phyloP scores from a whole-genome alignment of 2,113 vertebrate species.

The Eidolon helvum region DNA sequence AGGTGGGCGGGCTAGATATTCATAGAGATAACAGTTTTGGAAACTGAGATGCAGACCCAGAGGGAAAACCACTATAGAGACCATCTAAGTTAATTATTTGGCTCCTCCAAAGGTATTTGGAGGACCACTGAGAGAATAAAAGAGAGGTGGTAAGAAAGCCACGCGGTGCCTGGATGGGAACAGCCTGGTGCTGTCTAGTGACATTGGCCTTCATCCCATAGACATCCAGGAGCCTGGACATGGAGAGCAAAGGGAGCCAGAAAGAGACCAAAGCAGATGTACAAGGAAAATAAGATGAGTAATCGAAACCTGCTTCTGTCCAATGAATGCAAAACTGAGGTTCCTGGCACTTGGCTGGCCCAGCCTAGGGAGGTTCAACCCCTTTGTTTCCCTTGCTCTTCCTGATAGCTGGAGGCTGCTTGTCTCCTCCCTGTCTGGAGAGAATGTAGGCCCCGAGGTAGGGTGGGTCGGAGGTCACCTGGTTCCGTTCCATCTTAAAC shows the following conservation, averaged over 20 bases:
- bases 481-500: conserved; percentile 54
- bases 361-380: background rate
- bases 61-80: background rate
- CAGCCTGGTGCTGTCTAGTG: background rate
- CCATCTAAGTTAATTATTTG: background rate
- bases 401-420: background rate
- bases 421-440: conserved; percentile 56
- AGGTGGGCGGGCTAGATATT: background rate
- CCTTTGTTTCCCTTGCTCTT: conserved; percentile 3
- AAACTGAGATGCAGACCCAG: background rate
- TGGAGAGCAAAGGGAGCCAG: background rate
- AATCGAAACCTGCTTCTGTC: background rate
- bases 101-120: background rate
- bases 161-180: background rate
- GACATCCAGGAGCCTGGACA: conserved; percentile 51
- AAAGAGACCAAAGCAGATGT: background rate
- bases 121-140: background rate
- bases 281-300: background rate
- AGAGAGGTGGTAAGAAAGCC: background rate
- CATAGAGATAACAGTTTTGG: background rate
- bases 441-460: background rate
- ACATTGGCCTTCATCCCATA: conserved; percentile 39
- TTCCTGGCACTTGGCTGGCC: conserved; percentile 36
- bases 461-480: background rate
- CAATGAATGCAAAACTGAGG: background rate